Base-by-base conservation (phyloP, 2,888 invertebrate genomes). In the Tribolium freemani region DNA sequence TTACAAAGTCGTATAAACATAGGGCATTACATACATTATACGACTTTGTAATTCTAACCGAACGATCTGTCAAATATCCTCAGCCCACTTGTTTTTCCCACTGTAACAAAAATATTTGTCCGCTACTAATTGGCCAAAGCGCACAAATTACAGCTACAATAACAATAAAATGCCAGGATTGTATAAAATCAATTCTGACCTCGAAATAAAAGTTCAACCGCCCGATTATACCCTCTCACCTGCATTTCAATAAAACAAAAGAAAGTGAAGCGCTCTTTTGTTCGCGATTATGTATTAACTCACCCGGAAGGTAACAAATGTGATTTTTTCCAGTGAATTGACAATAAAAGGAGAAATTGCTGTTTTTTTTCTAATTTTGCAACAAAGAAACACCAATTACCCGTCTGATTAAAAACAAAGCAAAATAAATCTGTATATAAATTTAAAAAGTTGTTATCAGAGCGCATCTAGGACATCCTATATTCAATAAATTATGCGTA, bases 261-360 rank as follows among this genome's bases (percentile, higher is more conserved):
- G 64, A 64, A 64, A 64, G 64, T 64, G 64, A 63, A 63, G 63
- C 38, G 8, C 51, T 10, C 26, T 21, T 63, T 50, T 50, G 21
- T 44, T 30, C 10, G 51, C 44, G 5, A 13, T 57, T 44, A 44
- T 53, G 51, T 21, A 13, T 53, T 21, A 48, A 53, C 38, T 30
- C 63, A 63, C 44, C 64, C 38, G 64, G 64, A 64, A 64, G 64
- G 11, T 16, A 44, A 44, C n/a, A 26, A 57, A 30, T 57, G 45
- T 48, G 26, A 46, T 20, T 60, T 44, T 44, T 51, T 64, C 64
- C 64, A 51, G 51, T 53, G 26, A 16, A n/a, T 31, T 31, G 63
- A 63, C 50, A 64, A 46, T 20, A 38, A 44, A 38, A 58, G 46
- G 58, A 38, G 57, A 57, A 57, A 57, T 57, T 31, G n/a, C 13